A percentile compares a stretch with the other conserved stretches of the same genome.
These are phyloP conservation scores for Amaurobius ferox DNA, from an alignment of 2,888 invertebrate species.

Conservation along the genomic window DNA sequence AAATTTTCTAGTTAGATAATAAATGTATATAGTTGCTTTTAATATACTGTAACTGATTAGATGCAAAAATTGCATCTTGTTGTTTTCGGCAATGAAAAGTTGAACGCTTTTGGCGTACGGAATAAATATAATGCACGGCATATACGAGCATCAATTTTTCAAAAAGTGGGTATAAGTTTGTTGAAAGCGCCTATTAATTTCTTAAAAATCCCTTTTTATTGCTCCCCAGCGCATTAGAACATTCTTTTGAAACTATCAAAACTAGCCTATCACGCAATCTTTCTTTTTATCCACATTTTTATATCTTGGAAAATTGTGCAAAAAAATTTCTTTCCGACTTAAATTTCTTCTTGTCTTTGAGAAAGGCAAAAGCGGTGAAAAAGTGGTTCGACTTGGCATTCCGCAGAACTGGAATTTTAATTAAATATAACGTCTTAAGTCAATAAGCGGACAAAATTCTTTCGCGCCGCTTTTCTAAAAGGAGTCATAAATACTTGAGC, in stretches of 20 bases:
- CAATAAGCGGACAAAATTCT: conserved; percentile 16
- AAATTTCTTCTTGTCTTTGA: background rate
- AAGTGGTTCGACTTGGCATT: background rate
- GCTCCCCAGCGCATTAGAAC: background rate
- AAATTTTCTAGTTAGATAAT: no score
- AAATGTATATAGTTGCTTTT: no score
- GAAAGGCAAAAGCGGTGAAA: background rate
- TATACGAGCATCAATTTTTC: background rate
- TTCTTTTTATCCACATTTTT: background rate
- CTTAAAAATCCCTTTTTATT: background rate
- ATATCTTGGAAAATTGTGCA: background rate
- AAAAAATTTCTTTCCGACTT: background rate
- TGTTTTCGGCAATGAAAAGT: no score
- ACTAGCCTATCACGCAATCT: background rate
- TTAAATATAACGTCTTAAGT: conserved; percentile 16
- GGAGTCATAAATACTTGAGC: background rate
- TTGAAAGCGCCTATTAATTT: conserved; percentile 6
- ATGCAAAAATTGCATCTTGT: no score
- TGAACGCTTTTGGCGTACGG: no score
- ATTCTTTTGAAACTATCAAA: background rate
- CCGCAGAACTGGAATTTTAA: conserved; percentile 8
- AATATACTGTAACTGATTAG: no score
- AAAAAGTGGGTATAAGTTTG: background rate
- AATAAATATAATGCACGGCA: no score
- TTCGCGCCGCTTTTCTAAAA: background rate